Evolutionary conservation across 1,140 invertebrate species (phyloP).

Genomic region (Acyrthosiphon pisum): DNA sequence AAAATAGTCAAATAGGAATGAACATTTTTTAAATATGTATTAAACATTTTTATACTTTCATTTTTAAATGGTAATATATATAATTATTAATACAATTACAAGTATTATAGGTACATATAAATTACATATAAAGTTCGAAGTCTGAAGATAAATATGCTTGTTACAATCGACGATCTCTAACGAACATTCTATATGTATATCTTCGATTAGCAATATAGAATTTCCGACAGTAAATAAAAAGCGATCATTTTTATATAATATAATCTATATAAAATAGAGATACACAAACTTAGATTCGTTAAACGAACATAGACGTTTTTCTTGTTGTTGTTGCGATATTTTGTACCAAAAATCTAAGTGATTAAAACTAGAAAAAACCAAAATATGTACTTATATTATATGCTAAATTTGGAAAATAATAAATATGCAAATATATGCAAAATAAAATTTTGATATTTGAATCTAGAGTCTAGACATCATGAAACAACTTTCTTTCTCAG

Average conservation of each 20-base stretch:
- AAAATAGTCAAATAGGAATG: too few species aligned
- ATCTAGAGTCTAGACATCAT: too few species aligned
- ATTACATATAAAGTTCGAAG: too few species aligned
- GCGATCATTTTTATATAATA: neutral
- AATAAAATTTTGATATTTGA: neutral
- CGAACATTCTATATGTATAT: neutral
- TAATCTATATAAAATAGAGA: neutral
- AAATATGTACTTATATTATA: neutral
- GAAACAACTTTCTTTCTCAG: neutral
- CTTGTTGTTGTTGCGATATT: too few species aligned
- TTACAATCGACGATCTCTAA: too few species aligned
- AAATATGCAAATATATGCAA: neutral
- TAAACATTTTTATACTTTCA: too few species aligned
- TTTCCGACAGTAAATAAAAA: neutral
- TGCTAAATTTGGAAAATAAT: neutral
- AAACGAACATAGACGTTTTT: too few species aligned
- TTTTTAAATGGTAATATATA: too few species aligned
- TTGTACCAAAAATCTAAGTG: neutral
- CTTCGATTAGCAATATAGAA: neutral
- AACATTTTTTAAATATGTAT: too few species aligned
- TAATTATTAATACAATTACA: too few species aligned
- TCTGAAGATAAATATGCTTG: too few species aligned
- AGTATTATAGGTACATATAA: too few species aligned
- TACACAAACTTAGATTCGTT: neutral
- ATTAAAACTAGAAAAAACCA: neutral